phyloP scores from a whole-genome alignment of 1,140 invertebrate species.

The Dreissena polymorpha region DNA sequence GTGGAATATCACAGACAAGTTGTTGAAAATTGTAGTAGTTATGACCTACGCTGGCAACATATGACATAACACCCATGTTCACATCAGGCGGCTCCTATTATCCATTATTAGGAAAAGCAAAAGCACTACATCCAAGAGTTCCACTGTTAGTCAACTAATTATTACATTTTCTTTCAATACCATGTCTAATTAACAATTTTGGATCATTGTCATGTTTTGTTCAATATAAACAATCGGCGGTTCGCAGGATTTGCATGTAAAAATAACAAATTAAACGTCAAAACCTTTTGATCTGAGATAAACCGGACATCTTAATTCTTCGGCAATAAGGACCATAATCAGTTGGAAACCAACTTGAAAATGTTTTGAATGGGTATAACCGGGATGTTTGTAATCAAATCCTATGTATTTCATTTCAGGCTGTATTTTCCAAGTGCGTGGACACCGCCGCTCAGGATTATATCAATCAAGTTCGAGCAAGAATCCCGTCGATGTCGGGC shows the following conservation, averaged over 20 bases:
- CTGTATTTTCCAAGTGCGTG: conserved; percentile 42
- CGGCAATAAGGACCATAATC: background rate
- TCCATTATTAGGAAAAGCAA: too few relatives aligned
- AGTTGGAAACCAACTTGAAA: background rate
- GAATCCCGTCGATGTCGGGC: too few relatives aligned
- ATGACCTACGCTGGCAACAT: too few relatives aligned
- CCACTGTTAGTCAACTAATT: background rate
- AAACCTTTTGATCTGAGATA: background rate
- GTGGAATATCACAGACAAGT: too few relatives aligned
- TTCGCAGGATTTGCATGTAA: background rate
- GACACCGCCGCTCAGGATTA: background rate
- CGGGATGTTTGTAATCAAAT: background rate
- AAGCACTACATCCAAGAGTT: background rate
- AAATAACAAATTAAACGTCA: background rate
- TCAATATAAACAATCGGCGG: background rate
- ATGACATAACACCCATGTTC: background rate
- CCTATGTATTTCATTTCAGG: conserved; percentile 14
- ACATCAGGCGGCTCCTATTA: too few relatives aligned
- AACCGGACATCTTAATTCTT: background rate
- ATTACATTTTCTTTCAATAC: background rate
- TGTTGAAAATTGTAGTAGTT: too few relatives aligned
- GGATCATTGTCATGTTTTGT: background rate
- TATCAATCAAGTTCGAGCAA: too few relatives aligned
- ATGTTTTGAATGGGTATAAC: background rate
- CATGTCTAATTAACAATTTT: background rate